Evolutionary conservation across 1,140 invertebrate species (phyloP).

Genomic region (Drosophila auraria): DNA sequence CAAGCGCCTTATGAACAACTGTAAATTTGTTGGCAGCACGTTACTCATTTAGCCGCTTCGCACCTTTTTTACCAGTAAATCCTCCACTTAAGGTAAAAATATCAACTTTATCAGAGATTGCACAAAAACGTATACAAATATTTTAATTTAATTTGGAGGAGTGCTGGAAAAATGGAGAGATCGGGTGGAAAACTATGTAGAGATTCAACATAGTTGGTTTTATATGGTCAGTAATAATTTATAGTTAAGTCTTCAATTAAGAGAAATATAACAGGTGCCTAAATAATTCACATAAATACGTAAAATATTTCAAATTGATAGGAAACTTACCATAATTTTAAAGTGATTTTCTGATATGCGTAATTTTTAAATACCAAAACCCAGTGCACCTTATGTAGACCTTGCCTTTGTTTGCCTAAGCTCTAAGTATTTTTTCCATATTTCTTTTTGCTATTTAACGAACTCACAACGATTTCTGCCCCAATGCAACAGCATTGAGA

Average conservation of each 20-base stretch:
- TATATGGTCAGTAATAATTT: background rate
- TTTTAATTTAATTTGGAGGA: slow-evolving; percentile 35
- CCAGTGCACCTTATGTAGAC: slow-evolving; percentile 9
- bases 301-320: background rate
- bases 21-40: slow-evolving; percentile 78
- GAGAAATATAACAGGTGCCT: background rate
- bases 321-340: no score
- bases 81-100: slow-evolving; percentile 52
- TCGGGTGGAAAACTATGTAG: background rate
- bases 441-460: slow-evolving; percentile 25
- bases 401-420: slow-evolving; percentile 36
- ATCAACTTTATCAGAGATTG: slow-evolving; percentile 46
- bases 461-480: slow-evolving; percentile 14
- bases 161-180: background rate
- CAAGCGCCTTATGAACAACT: slow-evolving; percentile 55
- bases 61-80: slow-evolving; percentile 65
- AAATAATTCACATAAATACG: background rate
- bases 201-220: background rate
- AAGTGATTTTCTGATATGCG: background rate
- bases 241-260: background rate
- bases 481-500: slow-evolving; percentile 68
- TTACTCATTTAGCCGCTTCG: slow-evolving; percentile 77
- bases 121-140: slow-evolving; percentile 29
- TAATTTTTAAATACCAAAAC: slow-evolving; percentile 9
- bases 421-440: slow-evolving; percentile 38